phyloP scores from a whole-genome alignment of 2,113 vertebrate genomes.

The Craseonycteris thonglongyai region DNA sequence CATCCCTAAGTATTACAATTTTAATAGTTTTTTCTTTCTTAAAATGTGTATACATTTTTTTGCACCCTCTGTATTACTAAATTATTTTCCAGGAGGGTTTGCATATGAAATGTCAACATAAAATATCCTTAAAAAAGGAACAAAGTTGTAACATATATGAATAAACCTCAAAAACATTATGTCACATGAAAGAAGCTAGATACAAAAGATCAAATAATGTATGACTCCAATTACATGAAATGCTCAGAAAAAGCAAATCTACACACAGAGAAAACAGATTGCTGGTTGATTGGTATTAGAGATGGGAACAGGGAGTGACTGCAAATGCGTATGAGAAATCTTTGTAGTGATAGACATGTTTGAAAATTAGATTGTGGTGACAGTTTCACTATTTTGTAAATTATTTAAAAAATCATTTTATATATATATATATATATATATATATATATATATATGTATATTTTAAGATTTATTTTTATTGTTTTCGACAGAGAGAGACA shows the following conservation, averaged over 20 bases:
- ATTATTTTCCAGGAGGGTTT: neutral
- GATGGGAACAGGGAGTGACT: neutral
- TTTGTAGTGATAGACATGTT: neutral
- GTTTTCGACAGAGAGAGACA: no score
- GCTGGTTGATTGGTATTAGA: accelerated
- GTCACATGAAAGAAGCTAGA: neutral
- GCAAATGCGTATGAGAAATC: neutral
- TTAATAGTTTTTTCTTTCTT: no score
- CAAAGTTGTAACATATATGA: neutral
- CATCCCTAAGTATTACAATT: no score
- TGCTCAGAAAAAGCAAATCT: neutral
- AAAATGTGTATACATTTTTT: no score
- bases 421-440: no score
- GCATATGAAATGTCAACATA: neutral
- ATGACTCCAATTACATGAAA: neutral
- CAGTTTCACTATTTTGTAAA: neutral
- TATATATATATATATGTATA: no score
- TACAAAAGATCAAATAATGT: neutral
- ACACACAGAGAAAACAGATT: neutral
- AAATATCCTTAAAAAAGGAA: neutral
- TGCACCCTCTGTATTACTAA: no score
- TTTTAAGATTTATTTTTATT: no score
- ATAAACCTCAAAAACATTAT: neutral
- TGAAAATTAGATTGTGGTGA: neutral
- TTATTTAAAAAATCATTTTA: neutral